Evolutionary conservation across 2,888 invertebrate genomes (phyloP).

Genomic region (Blastobasis adustella): DNA sequence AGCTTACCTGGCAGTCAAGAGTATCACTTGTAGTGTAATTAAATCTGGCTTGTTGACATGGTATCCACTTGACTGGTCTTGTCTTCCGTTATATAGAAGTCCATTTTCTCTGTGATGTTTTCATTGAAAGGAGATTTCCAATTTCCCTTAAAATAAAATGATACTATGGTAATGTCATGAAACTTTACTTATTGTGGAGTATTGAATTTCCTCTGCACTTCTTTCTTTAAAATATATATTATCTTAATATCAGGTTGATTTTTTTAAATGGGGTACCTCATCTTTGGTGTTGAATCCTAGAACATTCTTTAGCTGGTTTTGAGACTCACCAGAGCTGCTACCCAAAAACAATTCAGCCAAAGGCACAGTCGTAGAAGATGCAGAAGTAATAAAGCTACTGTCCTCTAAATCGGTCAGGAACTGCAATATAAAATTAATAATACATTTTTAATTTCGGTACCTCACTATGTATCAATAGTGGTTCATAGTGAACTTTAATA

Average conservation of each 20-base stretch:
- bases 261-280: conserved; percentile 20
- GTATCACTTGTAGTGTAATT: conserved; percentile 39
- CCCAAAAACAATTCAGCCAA: conserved; percentile 15
- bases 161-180: neutral
- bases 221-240: conserved; percentile 19
- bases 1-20: conserved; percentile 46
- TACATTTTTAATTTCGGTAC: neutral
- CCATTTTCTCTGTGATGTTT: conserved; percentile 64
- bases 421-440: neutral
- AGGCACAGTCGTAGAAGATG: conserved; percentile 16
- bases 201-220: neutral
- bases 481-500: neutral
- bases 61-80: conserved; percentile 77
- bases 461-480: neutral
- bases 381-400: conserved; percentile 26
- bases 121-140: conserved; percentile 81
- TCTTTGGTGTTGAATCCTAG: conserved; percentile 22
- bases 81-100: conserved; percentile 77
- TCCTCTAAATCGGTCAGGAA: conserved; percentile 20
- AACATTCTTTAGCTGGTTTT: conserved; percentile 19
- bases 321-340: conserved; percentile 12
- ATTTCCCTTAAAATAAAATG: conserved; percentile 52
- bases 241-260: conserved; percentile 4
- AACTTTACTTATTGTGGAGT: conserved; percentile 5
- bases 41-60: conserved; percentile 75